Evolutionary conservation across 2,113 vertebrate species (phyloP).

Genomic region (Mustela nigripes): DNA sequence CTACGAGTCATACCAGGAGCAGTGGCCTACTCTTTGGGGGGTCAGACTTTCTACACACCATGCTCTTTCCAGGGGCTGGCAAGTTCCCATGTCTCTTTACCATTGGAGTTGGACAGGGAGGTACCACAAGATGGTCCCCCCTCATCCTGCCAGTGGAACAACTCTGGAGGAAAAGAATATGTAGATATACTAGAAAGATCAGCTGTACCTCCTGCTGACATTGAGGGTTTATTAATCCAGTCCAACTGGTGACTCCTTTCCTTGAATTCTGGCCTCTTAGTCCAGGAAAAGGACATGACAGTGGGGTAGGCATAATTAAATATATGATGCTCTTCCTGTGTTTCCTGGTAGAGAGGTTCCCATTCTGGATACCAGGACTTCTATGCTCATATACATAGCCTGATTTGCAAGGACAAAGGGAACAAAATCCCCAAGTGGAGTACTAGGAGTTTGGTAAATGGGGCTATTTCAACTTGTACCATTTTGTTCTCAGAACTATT

Average conservation of each 20-base stretch:
- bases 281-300: background rate
- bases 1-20: background rate
- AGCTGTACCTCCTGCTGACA: background rate
- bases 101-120: background rate
- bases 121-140: background rate
- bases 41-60: background rate
- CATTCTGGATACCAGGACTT: background rate
- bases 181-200: background rate
- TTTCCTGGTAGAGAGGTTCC: background rate
- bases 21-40: background rate
- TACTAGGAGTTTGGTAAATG: background rate
- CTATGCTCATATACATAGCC: background rate
- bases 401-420: background rate
- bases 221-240: background rate
- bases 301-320: background rate
- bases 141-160: background rate
- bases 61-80: background rate
- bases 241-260: background rate
- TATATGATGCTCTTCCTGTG: background rate
- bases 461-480: background rate
- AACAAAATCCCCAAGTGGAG: background rate
- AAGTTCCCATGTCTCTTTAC: background rate
- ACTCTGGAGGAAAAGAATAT: background rate
- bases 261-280: background rate
- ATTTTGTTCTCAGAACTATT: background rate